A percentile compares a stretch with the other conserved stretches of the same genome.
Evolutionary conservation across 1,140 invertebrate species (phyloP).

Genomic region (Himalopsyche phryganea): DNA sequence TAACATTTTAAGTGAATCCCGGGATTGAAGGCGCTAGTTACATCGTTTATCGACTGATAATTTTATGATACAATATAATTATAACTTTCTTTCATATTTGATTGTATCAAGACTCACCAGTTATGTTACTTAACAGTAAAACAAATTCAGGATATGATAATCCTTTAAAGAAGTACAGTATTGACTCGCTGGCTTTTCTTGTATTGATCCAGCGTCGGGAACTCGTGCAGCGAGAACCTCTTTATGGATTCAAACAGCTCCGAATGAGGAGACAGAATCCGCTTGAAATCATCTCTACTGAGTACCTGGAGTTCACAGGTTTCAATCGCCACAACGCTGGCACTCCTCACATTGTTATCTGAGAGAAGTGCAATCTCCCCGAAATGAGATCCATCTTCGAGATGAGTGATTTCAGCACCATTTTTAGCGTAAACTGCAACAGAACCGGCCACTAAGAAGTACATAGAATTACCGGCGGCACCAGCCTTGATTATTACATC

Average conservation of each 20-base stretch:
- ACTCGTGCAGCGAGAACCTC: no score
- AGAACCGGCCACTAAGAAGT: slow-evolving; percentile 54
- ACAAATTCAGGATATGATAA: no score
- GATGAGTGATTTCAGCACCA: slow-evolving; percentile 53
- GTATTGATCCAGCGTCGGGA: neutral
- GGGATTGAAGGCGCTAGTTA: no score
- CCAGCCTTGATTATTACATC: slow-evolving; percentile 53
- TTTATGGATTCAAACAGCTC: neutral
- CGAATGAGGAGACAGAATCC: neutral
- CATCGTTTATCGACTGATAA: no score
- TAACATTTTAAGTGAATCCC: no score
- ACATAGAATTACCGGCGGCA: slow-evolving; percentile 56
- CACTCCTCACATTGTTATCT: slow-evolving; percentile 48
- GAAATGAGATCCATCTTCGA: slow-evolving; percentile 53
- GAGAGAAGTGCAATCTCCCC: slow-evolving; percentile 54
- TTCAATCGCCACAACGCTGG: slow-evolving; percentile 54
- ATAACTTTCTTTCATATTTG: no score
- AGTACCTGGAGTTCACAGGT: slow-evolving; percentile 3
- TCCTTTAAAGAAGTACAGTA: neutral
- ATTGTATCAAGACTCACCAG: no score
- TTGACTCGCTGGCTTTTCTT: neutral
- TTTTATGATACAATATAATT: no score
- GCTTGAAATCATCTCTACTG: neutral
- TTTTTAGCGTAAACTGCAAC: slow-evolving; percentile 54
- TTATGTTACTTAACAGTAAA: no score